Base-by-base conservation (phyloP, 1,140 invertebrate species). In the Sitobion miscanthi region DNA sequence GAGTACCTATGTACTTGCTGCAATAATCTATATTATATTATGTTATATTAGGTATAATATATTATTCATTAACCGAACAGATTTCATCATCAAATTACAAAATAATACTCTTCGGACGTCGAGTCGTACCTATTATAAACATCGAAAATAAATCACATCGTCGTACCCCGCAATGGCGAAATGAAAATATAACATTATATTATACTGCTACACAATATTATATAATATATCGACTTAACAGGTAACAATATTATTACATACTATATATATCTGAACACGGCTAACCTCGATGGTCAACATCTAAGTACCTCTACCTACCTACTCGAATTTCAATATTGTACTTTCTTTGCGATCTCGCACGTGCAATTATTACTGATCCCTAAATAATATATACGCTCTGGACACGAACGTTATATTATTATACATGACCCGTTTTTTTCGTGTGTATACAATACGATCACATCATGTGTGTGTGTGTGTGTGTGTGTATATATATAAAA, bases 311-410 rank as follows among this genome's bases (percentile, higher is more conserved):
- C 38, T 42, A 35, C 38, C 52, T 54, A 54, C 21, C 20, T 7
- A 52, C 49, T 85, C 45, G 35, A 88, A 45, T 88, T 88, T 88
- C 86, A 54, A 54, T 54, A 92, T 49, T 69, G n/a, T 77, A 77
- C 30, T 77, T 77, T 92, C 42, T 83, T 49, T 45, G 42, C 30
- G 49, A 91, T 47, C 25, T 77, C 45, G 20, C 82, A 14, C 38
- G 57, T 9, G 38, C 82, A 57, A 86, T 57, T 8, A 49, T 52
- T 83, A 52, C 62, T 83, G 77, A 92, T 92, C 49, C 9, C 23
- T 83, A 52, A 86, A 93, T 38, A 93, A 93, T 93, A n/a, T n/a
- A 52, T 88, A 52, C 86, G 0, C 14, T 14, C 49, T 14, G 77
- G n/a, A 92, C 91, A 85, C 91, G 91, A 92, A 54, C 30, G 9